A percentile compares a stretch with the other conserved stretches of the same genome.
These are phyloP conservation scores for Pipa parva DNA, from an alignment of 2,113 vertebrate species.

Conservation along the genomic window DNA sequence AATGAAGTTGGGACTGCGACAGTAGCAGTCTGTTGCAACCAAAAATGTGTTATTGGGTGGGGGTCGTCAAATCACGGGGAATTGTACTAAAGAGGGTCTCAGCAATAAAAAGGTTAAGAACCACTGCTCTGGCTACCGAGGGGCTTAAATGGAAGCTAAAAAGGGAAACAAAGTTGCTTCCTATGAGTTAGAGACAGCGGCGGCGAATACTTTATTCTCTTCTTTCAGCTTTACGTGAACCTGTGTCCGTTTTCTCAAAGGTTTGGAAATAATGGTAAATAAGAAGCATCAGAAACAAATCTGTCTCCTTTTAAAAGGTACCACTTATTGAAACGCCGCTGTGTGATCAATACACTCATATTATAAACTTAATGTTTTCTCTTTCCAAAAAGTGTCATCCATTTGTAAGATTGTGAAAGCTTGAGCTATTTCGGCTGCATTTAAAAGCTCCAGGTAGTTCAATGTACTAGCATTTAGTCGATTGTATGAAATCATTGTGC, in stretches of 20 bases:
- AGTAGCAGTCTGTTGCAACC: too few species aligned
- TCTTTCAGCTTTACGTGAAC: slow-evolving; percentile 6
- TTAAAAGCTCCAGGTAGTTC: slow-evolving; percentile 8
- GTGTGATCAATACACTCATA: slow-evolving; percentile 22
- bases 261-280: slow-evolving; percentile 19
- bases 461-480: slow-evolving; percentile 2
- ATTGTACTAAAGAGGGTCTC: too few species aligned
- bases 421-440: slow-evolving; percentile 18
- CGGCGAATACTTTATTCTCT: not conserved
- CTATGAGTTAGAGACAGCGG: not conserved
- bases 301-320: slow-evolving; percentile 22
- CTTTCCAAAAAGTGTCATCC: slow-evolving; percentile 24
- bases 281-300: slow-evolving; percentile 23
- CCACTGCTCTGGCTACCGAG: too few species aligned
- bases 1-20: too few species aligned
- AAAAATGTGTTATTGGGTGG: too few species aligned
- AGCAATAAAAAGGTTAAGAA: too few species aligned
- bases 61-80: too few species aligned
- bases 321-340: slow-evolving; percentile 14
- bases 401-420: slow-evolving; percentile 17
- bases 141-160: too few species aligned
- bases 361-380: slow-evolving; percentile 28
- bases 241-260: slow-evolving; percentile 18
- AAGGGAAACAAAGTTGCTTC: not conserved
- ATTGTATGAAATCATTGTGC: slow-evolving; percentile 13